These are phyloP conservation scores for Notarius lentiginosus DNA, from an alignment of 2,113 vertebrate genomes.

Conservation along the genomic window DNA sequence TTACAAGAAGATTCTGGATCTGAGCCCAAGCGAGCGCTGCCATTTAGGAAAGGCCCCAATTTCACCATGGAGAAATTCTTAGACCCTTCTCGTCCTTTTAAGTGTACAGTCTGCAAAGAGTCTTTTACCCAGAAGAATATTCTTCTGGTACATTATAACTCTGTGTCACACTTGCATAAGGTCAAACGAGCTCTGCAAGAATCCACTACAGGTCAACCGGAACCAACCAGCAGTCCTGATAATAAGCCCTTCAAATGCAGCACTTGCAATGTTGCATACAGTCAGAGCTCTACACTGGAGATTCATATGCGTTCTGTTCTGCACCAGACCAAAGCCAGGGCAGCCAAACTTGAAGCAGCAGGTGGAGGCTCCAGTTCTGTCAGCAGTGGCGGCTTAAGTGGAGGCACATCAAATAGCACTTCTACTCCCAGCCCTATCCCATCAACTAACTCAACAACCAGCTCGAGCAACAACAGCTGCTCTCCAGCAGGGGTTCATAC, in stretches of 20 bases:
- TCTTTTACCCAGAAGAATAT: constrained; percentile 99
- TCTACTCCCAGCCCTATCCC: constrained; percentile 83
- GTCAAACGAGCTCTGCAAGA: constrained; percentile 97
- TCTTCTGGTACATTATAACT: constrained; percentile 97
- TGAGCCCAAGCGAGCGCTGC: constrained; percentile 94
- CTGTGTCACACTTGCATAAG: constrained; percentile 97
- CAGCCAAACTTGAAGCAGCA: constrained; percentile 95
- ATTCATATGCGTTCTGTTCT: constrained; percentile 99
- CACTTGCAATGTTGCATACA: constrained; percentile 97
- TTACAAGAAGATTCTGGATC: constrained; percentile 93
- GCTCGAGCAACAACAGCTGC: constrained; percentile 78
- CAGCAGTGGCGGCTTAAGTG: constrained; percentile 70
- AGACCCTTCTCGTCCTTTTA: constrained; percentile 96
- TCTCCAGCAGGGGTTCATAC: constrained; percentile 68
- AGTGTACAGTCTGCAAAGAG: constrained; percentile 98
- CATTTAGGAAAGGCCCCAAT: constrained; percentile 96
- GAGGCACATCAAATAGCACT: constrained; percentile 74
- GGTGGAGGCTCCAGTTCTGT: constrained; percentile 77
- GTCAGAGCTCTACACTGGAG: constrained; percentile 97
- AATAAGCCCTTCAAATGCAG: constrained; percentile 99
- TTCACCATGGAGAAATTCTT: constrained; percentile 99
- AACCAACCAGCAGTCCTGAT: constrained; percentile 95
- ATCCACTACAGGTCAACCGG: constrained; percentile 91
- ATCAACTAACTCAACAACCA: constrained; percentile 76
- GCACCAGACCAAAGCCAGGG: constrained; percentile 96